These are phyloP conservation scores for Ichneumoninae sp. DNA, from an alignment of 2,888 invertebrate genomes.

Conservation along the genomic window DNA sequence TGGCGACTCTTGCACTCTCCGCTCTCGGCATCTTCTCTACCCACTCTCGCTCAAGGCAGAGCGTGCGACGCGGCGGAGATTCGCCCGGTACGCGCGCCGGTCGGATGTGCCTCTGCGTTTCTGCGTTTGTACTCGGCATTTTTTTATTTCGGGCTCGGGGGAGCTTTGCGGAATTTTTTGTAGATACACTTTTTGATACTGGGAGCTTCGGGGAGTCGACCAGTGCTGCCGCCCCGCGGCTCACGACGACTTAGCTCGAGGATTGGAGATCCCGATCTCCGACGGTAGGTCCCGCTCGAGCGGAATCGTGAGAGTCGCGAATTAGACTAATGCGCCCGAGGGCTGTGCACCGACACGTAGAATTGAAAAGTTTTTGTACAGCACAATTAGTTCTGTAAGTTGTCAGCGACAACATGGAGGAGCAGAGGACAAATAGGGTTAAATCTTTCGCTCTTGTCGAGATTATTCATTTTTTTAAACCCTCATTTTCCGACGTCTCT, in stretches of 20 bases:
- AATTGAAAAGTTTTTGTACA: too few species aligned
- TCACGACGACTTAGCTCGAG: not conserved
- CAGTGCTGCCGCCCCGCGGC: conserved; percentile 23
- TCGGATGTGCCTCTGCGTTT: not conserved
- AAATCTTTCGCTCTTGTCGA: too few species aligned
- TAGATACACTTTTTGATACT: not conserved
- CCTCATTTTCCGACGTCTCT: too few species aligned
- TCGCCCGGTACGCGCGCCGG: not conserved
- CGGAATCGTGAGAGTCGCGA: too few species aligned
- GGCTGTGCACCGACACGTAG: too few species aligned
- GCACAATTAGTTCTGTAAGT: too few species aligned
- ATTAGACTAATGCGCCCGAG: too few species aligned
- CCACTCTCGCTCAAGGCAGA: conserved; percentile 1
- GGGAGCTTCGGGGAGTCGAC: not conserved
- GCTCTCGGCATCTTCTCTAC: not conserved
- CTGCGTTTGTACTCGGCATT: not conserved
- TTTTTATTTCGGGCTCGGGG: not conserved
- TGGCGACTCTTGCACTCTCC: conserved; percentile 20
- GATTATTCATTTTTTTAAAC: too few species aligned
- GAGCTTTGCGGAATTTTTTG: not conserved
- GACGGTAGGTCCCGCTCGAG: not conserved
- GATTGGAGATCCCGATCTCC: not conserved
- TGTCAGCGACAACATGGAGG: too few species aligned
- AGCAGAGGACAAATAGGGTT: too few species aligned
- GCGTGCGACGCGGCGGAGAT: not conserved